Evolutionary conservation across 2,888 invertebrate genomes (phyloP).

Genomic region (Acrocyrtus sp.): DNA sequence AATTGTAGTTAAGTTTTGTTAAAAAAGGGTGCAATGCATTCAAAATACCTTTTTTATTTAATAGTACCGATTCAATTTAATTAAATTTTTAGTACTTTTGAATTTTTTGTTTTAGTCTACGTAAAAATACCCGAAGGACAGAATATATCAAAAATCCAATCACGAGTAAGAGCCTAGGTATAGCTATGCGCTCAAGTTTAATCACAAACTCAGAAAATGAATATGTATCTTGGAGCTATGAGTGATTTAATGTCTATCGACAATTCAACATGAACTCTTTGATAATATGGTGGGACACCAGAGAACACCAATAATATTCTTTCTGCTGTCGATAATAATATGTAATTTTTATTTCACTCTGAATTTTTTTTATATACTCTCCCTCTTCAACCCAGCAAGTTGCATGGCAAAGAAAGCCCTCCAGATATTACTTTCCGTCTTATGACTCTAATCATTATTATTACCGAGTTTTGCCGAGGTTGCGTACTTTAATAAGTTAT

Average conservation of each 20-base stretch:
- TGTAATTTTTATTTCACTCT: constrained; percentile 32
- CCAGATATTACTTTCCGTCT: constrained; percentile 40
- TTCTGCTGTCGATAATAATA: constrained; percentile 42
- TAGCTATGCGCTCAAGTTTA: no score
- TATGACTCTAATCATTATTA: constrained; percentile 12
- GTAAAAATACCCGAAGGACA: background rate
- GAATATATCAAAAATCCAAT: background rate
- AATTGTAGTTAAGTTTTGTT: no score
- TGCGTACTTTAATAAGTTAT: no score
- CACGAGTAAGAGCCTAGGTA: background rate
- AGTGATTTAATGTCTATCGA: constrained; percentile 39
- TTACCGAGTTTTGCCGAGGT: no score
- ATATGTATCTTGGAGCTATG: constrained; percentile 25
- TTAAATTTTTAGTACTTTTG: background rate
- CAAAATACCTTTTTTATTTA: no score
- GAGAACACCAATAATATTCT: constrained; percentile 36
- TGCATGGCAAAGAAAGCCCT: constrained; percentile 41
- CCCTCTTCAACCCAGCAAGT: constrained; percentile 11
- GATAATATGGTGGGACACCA: constrained; percentile 15
- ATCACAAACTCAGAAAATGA: no score
- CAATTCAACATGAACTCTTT: constrained; percentile 27
- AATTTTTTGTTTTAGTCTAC: background rate
- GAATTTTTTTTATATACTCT: constrained; percentile 14
- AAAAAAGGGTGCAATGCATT: no score
- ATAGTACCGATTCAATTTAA: background rate